Evolutionary conservation across 2,113 vertebrate species (phyloP).

Genomic region (Rostratula benghalensis): DNA sequence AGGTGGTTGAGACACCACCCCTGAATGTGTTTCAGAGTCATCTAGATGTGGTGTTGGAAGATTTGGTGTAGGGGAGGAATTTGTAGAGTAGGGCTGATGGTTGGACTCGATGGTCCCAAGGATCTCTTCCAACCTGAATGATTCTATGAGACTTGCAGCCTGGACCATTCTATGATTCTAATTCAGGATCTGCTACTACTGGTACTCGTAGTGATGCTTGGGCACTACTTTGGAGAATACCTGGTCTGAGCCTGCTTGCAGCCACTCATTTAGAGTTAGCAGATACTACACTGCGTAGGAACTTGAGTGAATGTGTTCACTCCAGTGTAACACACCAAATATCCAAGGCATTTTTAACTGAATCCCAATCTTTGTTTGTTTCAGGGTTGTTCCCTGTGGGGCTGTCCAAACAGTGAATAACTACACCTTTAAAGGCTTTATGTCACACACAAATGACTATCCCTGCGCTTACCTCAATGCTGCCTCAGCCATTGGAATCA

Average conservation of each 20-base stretch:
- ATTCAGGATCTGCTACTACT: neutral
- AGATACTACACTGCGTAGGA: neutral
- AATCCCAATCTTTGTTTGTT: constrained; percentile 42
- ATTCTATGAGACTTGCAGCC: no score
- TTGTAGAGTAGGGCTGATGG: no score
- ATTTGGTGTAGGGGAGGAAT: no score
- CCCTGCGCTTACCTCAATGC: constrained; percentile 94
- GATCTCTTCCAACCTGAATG: no score
- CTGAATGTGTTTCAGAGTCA: no score
- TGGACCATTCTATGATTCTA: neutral
- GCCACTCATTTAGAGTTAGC: neutral
- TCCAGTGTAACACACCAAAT: neutral
- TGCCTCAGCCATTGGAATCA: constrained; percentile 92
- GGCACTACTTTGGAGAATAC: neutral
- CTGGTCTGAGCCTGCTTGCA: neutral
- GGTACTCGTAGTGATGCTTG: neutral
- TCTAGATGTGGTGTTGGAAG: no score
- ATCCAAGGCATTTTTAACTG: neutral
- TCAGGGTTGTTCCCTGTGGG: constrained; percentile 88
- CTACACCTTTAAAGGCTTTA: constrained; percentile 90
- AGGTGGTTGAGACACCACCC: no score
- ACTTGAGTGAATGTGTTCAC: neutral
- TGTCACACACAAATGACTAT: constrained; percentile 89
- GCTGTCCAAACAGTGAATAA: constrained; percentile 86
- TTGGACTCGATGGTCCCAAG: no score